Base-by-base conservation (phyloP, 1,140 invertebrate genomes). In the Zaprionus africanus region DNA sequence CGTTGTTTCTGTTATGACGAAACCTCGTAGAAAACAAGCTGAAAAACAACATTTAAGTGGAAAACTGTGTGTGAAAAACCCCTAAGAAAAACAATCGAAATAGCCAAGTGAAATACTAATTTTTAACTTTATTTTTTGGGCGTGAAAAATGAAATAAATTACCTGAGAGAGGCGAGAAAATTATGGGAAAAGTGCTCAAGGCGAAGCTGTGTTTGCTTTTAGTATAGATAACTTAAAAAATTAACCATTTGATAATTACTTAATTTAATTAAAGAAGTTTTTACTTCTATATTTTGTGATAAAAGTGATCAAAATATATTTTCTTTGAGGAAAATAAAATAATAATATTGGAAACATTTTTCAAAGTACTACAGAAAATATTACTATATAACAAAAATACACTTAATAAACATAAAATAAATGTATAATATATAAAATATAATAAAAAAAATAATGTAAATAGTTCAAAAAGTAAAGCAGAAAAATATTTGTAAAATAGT, bases 21-120 rank as follows among this genome's bases (percentile, higher is more conserved):
- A 46, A 46, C 41, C 19, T n/a, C 6, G n/a, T 9, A 38, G 36
- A 15, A 59, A 51, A 68, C 34, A 26, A 36, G 12, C n/a, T 36
- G 58, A 34, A 61, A 68, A 53, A 51, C 43, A 46, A 4, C 2
- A 9, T 46, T 46, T 46, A 17, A 46, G 41, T 46, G 41, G n/a
- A 46, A 46, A 46, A 46, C n/a, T 17, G 41, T 5, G 17, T 67
- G 54, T 54, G 62, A 58, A 46, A 61, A 53, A 43, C 1, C 5
- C 3, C 5, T 12, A 22, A 31, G 5, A n/a, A 34, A 63, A 51
- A n/a, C 22, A 38, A 4, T 12, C 26, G 19, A 28, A 28, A 56
- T 26, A 17, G 15, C 5, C 24, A 3, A 46, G 41, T 17, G 26
- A 26, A 31, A 56, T n/a, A 56, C 13, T 28, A 56, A 28, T 28